Conservation (phyloP, 92 coral and sea anemone genomes). For the Porites divaricata region DNA sequence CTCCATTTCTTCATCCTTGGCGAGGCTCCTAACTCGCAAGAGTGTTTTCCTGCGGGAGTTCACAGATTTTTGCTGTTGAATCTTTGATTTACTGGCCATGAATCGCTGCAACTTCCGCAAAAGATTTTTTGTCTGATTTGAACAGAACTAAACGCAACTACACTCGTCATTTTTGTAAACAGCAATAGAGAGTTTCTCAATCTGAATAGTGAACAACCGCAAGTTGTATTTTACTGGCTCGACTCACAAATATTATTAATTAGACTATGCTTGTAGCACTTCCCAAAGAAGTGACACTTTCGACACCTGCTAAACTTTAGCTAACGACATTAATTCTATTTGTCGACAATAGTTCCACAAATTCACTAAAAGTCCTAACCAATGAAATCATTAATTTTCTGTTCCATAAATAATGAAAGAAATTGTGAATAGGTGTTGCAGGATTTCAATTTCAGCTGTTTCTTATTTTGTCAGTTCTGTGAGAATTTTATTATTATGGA, state of each 20-base stretch:
- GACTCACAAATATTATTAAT: conserved; percentile 8
- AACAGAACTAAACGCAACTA: neutral
- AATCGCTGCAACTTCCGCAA: neutral
- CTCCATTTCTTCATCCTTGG: conserved; percentile 39
- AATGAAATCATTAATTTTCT: neutral
- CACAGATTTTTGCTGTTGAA: neutral
- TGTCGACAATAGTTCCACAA: neutral
- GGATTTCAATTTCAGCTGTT: neutral
- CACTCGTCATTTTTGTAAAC: conserved; percentile 13
- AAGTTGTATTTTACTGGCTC: conserved; percentile 26
- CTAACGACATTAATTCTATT: neutral
- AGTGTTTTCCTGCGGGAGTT: conserved; percentile 6
- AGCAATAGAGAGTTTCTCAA: neutral
- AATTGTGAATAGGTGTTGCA: neutral
- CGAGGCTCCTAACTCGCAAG: conserved; percentile 17
- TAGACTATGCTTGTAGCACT: neutral
- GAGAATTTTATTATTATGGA: neutral
- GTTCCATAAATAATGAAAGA: neutral
- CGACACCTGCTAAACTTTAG: conserved; percentile 5
- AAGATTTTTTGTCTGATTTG: neutral
- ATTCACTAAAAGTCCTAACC: neutral
- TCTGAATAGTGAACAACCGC: neutral
- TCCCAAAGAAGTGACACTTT: conserved; percentile 4
- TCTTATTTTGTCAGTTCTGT: neutral
- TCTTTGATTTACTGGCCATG: conserved; percentile 15